Conservation (phyloP, 1,140 invertebrate species). For the Macrosteles quadrilineatus region DNA sequence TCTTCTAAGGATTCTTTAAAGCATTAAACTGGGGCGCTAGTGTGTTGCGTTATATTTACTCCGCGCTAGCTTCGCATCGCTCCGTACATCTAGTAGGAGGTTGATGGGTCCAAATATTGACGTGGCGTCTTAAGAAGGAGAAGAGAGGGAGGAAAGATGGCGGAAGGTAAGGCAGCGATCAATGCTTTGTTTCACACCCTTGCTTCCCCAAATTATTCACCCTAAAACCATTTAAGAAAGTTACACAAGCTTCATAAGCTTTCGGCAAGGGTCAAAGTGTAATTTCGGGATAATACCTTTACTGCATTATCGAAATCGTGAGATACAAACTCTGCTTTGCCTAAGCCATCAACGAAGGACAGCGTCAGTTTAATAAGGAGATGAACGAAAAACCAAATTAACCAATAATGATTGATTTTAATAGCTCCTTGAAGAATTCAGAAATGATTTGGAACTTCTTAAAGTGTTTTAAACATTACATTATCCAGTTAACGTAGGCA, state of each 20-base stretch:
- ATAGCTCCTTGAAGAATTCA: no score
- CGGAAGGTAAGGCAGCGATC: background rate
- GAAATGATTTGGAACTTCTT: no score
- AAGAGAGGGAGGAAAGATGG: background rate
- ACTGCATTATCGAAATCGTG: background rate
- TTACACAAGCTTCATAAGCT: conserved; percentile 11
- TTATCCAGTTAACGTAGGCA: no score
- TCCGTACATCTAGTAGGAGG: no score
- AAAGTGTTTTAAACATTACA: no score
- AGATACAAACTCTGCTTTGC: background rate
- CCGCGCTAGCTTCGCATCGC: no score
- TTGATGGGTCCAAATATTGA: background rate
- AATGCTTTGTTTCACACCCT: conserved; percentile 21
- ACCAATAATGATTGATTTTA: no score
- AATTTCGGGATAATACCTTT: background rate
- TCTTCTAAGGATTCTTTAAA: no score
- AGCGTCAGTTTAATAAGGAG: no score
- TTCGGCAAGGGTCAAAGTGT: background rate
- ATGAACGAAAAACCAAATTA: no score
- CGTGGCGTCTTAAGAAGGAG: conserved; percentile 18
- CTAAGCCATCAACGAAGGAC: background rate
- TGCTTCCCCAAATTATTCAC: conserved; percentile 11
- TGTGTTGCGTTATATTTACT: no score
- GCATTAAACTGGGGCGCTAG: no score
- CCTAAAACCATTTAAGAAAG: conserved; percentile 19